Base-by-base conservation (phyloP, 2,888 invertebrate species). In the Drosophila picticornis region DNA sequence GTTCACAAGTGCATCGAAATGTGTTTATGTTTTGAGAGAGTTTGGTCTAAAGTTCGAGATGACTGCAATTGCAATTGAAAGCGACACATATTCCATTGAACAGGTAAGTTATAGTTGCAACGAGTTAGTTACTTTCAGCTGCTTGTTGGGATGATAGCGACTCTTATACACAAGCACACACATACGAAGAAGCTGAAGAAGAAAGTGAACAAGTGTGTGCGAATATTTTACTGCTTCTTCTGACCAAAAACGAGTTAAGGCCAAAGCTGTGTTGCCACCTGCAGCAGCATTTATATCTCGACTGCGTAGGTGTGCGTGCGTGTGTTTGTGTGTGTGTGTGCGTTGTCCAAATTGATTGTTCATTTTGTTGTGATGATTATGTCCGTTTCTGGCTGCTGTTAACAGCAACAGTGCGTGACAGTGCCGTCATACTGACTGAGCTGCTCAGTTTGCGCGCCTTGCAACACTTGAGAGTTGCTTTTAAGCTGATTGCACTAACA, bases 171-270 rank as follows among this genome's bases (percentile, higher is more conserved):
- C 52, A 64, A 36, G 36, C 29, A 62, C 9, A 38, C 29, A 40
- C 55, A 62, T 52, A 52, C 65, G 71, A 53, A 71, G 76, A 67
- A 61, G 77, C 57, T 66, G 63, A 58, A 86, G 88, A 85, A 90
- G 85, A 86, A 86, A 90, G 85, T 89, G 88, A 85, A 88, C 83
- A 87, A 80, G 88, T 87, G 83, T 89, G 84, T 89, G 85, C 83
- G 65, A 77, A 87, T 79, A 72, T 38, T 29, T 72, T 77, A 73
- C 68, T 79, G 68, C 72, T 72, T 77, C 76, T 76, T 76, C 67
- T 77, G 71, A 64, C 64, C 64, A 79, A 86, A 76, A 89, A 87
- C 87, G 75, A 67, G 84, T 84, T 87, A 68, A 64, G 62, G 72
- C 46, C 57, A 52, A 56, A 60, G 67, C 80, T 68, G 73, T 73